Evolutionary conservation across 2,888 invertebrate genomes (phyloP), one percentile per base, ranked within the genome.

Genomic region (Drosophila birchii): DNA sequence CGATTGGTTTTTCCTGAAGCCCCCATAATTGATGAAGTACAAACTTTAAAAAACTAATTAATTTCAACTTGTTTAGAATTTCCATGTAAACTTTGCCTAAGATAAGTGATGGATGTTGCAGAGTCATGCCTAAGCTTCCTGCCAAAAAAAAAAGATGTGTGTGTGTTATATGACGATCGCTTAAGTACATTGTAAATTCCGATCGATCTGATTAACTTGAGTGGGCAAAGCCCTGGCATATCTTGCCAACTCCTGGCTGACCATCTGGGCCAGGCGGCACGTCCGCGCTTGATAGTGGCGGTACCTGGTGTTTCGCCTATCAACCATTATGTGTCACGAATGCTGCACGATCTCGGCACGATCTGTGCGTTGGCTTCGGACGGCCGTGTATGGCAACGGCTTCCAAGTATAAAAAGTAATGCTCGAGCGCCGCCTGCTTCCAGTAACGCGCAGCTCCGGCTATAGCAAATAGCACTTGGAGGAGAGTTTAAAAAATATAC

Each of bases 391-490:
- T 39, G 44, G 55, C 45, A 8, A 20, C 23, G 18, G 58, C 8
- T 7, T n/a, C 36, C 16, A 61, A 62, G 82, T 89, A 84, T 84
- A 84, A 84, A 84, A 85, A 45, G 80, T 78, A 78, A 66, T 64
- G 54, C 71, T 62, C 79, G 67, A 51, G 53, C 78, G 43, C 58
- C 54, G 55, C 47, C 20, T 49, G 71, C 78, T 74, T 66, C 73
- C 89, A 84, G 84, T 84, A 73, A 82, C 71, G 53, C 80, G 69
- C 80, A 79, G 84, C 81, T 69, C 60, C 59, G 56, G 76, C 84
- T 59, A 78, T 67, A 43, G 45, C 41, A 29, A 36, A 47, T 58
- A 56, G 36, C 20, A 60, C 47, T 51, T 57, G 36, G 47, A 32
- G 56, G 56, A 55, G 34, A 26, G 26, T 26, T 11, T 26, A 41